Conservation (phyloP, 2,113 vertebrate species). For the Epinephelus cyanopodus region DNA sequence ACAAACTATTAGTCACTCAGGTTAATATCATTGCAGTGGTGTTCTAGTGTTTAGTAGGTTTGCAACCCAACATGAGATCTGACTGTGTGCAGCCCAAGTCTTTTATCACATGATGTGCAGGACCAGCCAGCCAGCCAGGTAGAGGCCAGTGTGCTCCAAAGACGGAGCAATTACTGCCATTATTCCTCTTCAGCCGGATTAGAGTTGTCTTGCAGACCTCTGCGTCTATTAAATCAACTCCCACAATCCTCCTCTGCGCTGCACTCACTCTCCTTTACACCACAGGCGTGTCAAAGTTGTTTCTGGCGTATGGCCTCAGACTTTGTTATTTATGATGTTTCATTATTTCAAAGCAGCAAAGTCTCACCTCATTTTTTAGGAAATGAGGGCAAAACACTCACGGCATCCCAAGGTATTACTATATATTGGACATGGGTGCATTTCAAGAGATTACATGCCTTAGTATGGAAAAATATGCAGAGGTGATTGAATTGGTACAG, state of each 20-base stretch:
- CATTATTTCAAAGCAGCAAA: constrained; percentile 4
- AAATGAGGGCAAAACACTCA: neutral
- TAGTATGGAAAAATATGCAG: neutral
- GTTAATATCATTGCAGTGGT: neutral
- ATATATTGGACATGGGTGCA: neutral
- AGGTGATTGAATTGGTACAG: neutral
- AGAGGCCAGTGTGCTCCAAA: constrained; percentile 43
- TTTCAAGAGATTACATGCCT: neutral
- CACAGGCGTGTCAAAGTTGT: constrained; percentile 24
- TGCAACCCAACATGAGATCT: constrained; percentile 36
- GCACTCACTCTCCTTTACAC: constrained; percentile 16
- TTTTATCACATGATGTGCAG: constrained; percentile 63
- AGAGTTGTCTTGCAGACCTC: constrained; percentile 54
- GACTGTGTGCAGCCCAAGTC: constrained; percentile 28
- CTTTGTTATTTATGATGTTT: constrained; percentile 24
- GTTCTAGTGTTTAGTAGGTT: constrained; percentile 16
- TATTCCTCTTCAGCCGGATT: constrained; percentile 69
- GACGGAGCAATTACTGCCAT: constrained; percentile 74
- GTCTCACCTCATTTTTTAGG: neutral
- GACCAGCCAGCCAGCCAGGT: constrained; percentile 41
- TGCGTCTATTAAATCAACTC: constrained; percentile 50
- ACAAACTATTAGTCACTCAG: neutral
- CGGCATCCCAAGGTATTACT: neutral
- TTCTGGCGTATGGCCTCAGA: constrained; percentile 34
- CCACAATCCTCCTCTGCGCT: constrained; percentile 37